Base-by-base conservation (phyloP, 1,140 invertebrate species). In the Psilanteris sp. region DNA sequence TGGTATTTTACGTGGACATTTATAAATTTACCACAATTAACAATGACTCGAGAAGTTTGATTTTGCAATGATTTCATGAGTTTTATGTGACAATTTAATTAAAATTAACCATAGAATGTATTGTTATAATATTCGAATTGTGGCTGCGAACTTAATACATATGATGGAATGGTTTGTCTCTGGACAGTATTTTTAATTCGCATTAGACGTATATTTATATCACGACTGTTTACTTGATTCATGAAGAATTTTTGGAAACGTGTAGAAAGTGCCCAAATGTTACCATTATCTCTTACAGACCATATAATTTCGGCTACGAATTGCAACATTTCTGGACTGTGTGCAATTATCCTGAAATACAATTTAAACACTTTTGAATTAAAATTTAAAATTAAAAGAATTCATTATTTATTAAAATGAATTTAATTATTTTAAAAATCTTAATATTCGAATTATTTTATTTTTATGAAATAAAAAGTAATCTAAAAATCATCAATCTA, bases 241-340 rank as follows among this genome's bases (percentile, higher is more conserved):
- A 90, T 84, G 87, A 94, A 95, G 87, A 92, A 95, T 52, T 93
- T 94, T 71, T 96, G 94, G 85, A 95, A 94, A 44, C 93, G 90
- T 0, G 93, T 91, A 20, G 5, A 3, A 20, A 20, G 5, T 3
- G 24, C 6, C 24, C 6, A 26, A 26, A 26, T 26, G 24, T 26
- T 4, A 8, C 6, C 6, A 8, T 26, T 4, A 8, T 4, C 6
- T 8, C 8, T 26, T 1, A 8, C 6, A 8, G 6, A 7, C 8
- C 1, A 26, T 20, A 2, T 26, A 8, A 26, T 26, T 8, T 26
- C 24, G 3, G 24, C 6, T 4, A 26, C 24, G 6, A 26, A 26
- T 26, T 26, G 24, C 1, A 26, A 7, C 24, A 26, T 7, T 26
- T 26, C 24, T 26, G 24, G 24, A 26, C 24, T 26, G 8, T 26